Base-by-base conservation (phyloP, 2,888 invertebrate genomes). In the Mellilla xanthometata region DNA sequence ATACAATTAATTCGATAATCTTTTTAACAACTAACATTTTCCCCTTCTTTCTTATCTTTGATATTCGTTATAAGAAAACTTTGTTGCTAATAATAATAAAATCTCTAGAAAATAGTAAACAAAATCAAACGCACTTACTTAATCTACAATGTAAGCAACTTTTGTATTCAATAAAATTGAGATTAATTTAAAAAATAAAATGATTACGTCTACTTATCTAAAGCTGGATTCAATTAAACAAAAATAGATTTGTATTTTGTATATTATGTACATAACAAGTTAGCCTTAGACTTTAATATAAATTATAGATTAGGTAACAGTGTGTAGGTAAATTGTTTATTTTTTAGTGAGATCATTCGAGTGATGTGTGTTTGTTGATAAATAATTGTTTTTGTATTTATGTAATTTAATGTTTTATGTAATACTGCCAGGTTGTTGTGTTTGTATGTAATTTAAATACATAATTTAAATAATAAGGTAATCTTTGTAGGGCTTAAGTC, bases 251-350 rank as follows among this genome's bases (percentile, higher is more conserved):
- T 68, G 65, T 71, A 68, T 68, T 70, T 70, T 85, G 85, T 86
- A 86, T 72, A 85, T 81, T 83, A 67, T 86, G 86, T 86, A 86
- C 78, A 86, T 83, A 82, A 56, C 39, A 55, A 70, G n/a, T n/a
- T 83, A 84, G 80, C 68, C 56, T 69, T 85, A 87, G 76, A 36
- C 22, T 36, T 67, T 71, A 66, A 70, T 65, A 68, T 70, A 65
- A 68, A 69, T 65, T 67, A 72, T 71, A 83, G 77, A 49, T 56
- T 81, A 81, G 76, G 55, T 60, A 60, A 67, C 60, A 61, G 75
- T 75, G 76, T 81, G 76, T 83, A 81, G 76, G 55, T 60, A 57
- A 56, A 71, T 1, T 19, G 15, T 5, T 19, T 19, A 6, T 19
- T 19, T 19, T 19, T 19, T 19, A 19, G 6, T 19, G 15, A 19